Conservation (phyloP, 1,140 invertebrate genomes). For the Brachionus koreanus region DNA sequence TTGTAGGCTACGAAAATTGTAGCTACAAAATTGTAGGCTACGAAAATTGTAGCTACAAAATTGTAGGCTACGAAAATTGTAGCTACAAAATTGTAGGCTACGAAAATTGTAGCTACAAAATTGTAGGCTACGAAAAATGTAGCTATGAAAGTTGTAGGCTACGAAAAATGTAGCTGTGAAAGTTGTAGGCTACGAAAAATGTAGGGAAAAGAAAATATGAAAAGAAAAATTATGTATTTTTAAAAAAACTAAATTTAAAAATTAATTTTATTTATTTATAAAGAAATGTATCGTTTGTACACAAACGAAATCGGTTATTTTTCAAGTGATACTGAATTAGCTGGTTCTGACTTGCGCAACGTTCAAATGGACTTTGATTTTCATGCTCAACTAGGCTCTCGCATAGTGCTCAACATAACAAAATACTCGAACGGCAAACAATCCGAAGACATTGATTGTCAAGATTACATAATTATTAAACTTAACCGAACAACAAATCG, state of each 20-base stretch:
- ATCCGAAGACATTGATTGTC: background rate
- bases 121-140: background rate
- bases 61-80: background rate
- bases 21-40: too few relatives aligned
- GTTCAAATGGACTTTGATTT: conserved; percentile 24
- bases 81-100: background rate
- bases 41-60: too few relatives aligned
- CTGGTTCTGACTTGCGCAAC: conserved; percentile 1
- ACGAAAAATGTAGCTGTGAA: too few relatives aligned
- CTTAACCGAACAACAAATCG: background rate
- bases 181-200: background rate
- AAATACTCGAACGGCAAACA: conserved; percentile 15
- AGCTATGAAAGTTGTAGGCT: background rate
- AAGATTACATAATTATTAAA: background rate
- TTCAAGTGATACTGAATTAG: background rate
- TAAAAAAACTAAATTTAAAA: too few relatives aligned
- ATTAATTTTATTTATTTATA: background rate
- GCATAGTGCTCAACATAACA: background rate
- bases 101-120: background rate
- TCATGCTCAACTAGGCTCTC: background rate
- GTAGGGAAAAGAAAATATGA: background rate
- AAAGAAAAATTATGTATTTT: too few relatives aligned
- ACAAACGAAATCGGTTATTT: conserved; percentile 23
- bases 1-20: too few relatives aligned
- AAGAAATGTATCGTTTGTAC: background rate